Evolutionary conservation across 2,113 vertebrate genomes (phyloP).

Genomic region (Amblyornis subalaris): DNA sequence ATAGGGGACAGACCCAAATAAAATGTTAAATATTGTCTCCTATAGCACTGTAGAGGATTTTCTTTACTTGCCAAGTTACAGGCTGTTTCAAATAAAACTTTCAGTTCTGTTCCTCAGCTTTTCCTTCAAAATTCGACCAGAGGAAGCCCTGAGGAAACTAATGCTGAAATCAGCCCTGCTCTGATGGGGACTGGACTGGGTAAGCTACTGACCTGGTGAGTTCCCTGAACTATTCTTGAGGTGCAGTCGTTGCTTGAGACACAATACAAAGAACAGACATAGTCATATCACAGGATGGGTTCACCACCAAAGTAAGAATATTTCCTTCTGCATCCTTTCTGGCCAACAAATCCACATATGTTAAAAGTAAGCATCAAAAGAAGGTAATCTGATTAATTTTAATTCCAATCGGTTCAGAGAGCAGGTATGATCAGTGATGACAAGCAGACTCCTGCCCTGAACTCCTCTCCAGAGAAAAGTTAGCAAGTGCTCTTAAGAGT

Average conservation of each 20-base stretch:
- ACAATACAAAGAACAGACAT: background rate
- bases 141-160: background rate
- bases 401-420: background rate
- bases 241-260: background rate
- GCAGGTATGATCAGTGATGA: background rate
- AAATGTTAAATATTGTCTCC: background rate
- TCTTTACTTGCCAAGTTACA: background rate
- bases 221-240: background rate
- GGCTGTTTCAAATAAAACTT: background rate
- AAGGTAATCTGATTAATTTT: background rate
- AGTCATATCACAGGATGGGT: background rate
- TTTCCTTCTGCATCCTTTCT: background rate
- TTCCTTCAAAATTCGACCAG: background rate
- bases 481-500: background rate
- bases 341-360: background rate
- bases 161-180: background rate
- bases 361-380: background rate
- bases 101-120: background rate
- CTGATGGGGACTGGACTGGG: background rate
- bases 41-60: background rate
- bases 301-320: background rate
- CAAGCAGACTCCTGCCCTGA: background rate
- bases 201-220: background rate
- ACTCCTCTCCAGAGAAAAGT: background rate
- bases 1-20: rapidly evolving